Base-by-base conservation (phyloP, 2,797 vertebrate genomes). In the Rhadinocentrus ornatus region DNA sequence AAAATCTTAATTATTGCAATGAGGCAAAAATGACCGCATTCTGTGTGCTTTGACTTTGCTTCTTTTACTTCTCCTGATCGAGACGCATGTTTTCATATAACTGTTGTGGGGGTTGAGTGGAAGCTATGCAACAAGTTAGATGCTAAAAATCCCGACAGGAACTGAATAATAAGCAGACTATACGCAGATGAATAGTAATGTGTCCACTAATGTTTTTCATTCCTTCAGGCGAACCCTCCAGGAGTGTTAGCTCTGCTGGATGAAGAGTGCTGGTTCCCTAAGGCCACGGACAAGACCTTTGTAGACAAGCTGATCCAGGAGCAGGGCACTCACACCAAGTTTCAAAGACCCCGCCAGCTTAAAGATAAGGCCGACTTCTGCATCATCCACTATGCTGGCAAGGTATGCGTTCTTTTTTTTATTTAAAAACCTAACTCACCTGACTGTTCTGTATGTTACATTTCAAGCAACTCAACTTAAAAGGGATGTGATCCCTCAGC, bases 181-280 rank as follows among this genome's bases (percentile, higher is more conserved):
- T 39, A 39, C 35, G 35, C 35, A 37, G 35, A 35, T 37, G 35
- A 12, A 37, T 35, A 35, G 34, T 11, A 35, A 35, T 35, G 10
- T 35, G 34, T 35, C 8, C 34, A 9, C 2, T 35, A 34, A 10
- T 35, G 34, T 9, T 11, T 65, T 0, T 71, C 69, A 7, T 60
- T 61, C 8, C 54, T 74, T 52, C 77, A 99, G 98, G 97, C 97
- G 5, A 96, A 97, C 62, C 97, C 98, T 71, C 98, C 98, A 1
- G 98, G 98, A 39, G 95, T 99, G 35, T 86, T 99, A 82, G 97
- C 98, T 39, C 89, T 99, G 73, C 89, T 99, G 86, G 98, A 99
- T 56, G 98, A 99, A 82, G 98, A 99, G 83, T 99, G 98, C 88
- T 99, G 98, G 98, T 99, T 99, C 87, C 98, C 98, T 66, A 99